Conservation (phyloP, 2,888 invertebrate genomes). For the Stratiomys singularior region DNA sequence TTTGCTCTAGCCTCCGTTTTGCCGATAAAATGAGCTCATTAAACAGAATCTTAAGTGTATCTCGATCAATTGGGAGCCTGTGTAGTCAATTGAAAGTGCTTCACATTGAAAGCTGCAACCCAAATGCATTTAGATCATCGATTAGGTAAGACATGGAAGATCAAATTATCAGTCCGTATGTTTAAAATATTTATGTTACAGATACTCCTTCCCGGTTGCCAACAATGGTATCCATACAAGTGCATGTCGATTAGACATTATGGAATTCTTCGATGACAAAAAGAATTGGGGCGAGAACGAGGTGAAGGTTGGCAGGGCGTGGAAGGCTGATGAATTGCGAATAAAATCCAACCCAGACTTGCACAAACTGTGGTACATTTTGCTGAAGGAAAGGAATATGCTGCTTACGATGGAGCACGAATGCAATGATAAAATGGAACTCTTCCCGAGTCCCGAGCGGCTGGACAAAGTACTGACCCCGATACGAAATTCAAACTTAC, state of each 20-base stretch:
- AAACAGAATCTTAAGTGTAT: neutral
- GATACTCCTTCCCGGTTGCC: neutral
- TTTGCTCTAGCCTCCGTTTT: neutral
- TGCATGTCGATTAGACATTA: constrained; percentile 68
- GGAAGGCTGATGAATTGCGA: constrained; percentile 90
- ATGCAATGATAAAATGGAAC: constrained; percentile 71
- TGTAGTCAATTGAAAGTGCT: neutral
- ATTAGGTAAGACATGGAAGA: neutral
- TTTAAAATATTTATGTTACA: neutral
- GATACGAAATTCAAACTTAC: neutral
- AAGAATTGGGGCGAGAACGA: constrained; percentile 83
- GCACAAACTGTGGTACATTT: constrained; percentile 93
- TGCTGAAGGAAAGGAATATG: constrained; percentile 98
- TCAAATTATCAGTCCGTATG: neutral
- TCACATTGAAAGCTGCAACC: neutral
- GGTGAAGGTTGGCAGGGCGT: constrained; percentile 85
- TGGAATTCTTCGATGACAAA: constrained; percentile 90
- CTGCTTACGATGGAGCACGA: constrained; percentile 94
- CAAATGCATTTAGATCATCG: neutral
- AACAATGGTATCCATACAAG: constrained; percentile 60
- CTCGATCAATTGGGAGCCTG: neutral
- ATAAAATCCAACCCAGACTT: constrained; percentile 95
- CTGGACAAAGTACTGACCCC: constrained; percentile 78
- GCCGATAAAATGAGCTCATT: neutral
- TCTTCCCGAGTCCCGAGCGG: constrained; percentile 92